phyloP scores from a whole-genome alignment of 92 coral and sea anemone genomes.

The Plumapathes pennacea region DNA sequence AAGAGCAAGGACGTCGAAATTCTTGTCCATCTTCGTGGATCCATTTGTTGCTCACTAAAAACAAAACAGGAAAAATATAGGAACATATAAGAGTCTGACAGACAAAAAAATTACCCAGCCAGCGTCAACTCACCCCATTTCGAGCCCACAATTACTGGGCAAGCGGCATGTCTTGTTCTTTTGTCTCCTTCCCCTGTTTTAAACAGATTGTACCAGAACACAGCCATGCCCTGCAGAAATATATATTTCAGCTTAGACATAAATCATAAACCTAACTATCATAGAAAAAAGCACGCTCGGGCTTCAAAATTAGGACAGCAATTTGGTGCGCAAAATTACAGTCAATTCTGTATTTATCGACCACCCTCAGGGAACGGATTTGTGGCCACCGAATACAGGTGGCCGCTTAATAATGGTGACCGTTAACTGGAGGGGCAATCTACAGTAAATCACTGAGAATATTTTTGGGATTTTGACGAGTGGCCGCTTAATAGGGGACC shows the following conservation, averaged over 20 bases:
- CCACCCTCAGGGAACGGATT: too few relatives aligned
- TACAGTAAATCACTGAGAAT: too few relatives aligned
- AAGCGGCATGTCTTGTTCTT: slow-evolving; percentile 71
- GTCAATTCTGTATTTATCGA: too few relatives aligned
- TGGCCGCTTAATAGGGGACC: too few relatives aligned
- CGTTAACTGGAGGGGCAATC: too few relatives aligned
- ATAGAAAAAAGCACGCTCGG: too few relatives aligned
- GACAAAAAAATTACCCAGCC: not conserved
- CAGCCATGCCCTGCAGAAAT: slow-evolving; percentile 67
- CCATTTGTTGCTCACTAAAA: slow-evolving; percentile 81
- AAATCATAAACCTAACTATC: too few relatives aligned
- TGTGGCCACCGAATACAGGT: too few relatives aligned
- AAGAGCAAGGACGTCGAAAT: slow-evolving; percentile 62
- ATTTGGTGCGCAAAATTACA: too few relatives aligned
- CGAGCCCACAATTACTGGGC: slow-evolving; percentile 80
- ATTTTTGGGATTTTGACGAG: too few relatives aligned
- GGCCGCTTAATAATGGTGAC: too few relatives aligned
- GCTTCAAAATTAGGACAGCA: too few relatives aligned
- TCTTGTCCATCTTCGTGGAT: slow-evolving; percentile 83
- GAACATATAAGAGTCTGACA: not conserved
- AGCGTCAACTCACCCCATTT: slow-evolving; percentile 70
- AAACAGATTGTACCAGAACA: slow-evolving; percentile 75
- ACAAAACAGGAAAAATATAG: not conserved
- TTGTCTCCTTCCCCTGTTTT: slow-evolving; percentile 67
- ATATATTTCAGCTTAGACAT: not conserved